Evolutionary conservation across 2,113 vertebrate species (phyloP), one percentile per base, ranked within the genome.

Genomic region (Podiceps cristatus): DNA sequence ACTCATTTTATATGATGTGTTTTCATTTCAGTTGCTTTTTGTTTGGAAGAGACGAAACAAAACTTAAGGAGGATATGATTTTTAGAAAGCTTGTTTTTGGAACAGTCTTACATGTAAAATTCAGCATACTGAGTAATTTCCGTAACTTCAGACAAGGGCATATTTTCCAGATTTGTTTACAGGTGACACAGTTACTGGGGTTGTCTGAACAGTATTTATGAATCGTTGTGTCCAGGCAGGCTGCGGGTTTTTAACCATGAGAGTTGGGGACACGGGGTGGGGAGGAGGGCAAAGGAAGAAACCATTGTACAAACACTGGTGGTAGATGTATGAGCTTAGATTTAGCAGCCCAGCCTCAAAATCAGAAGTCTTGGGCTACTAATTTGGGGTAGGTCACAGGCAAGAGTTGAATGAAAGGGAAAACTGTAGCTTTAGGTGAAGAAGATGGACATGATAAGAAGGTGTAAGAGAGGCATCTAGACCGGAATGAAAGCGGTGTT

Each of bases 1-100:
- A 5, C 27, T 76, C 2, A 7, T 64, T 79, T 74, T n/a, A 29
- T 11, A 8, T 0, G 0, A 5, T 50, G 7, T 5, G 4, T 55
- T 92, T 60, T 75, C 18, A 59, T 76, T 89, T 72, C 17, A 19
- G 28, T 52, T 86, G 42, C 3, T 67, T 7, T 66, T 50, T 53
- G 10, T 29, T 58, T 25, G 20, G 35, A 40, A 66, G 44, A 74
- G 47, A 24, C 45, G 8, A 66, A 90, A 40, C 12, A 29, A 63
- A 84, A 27, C 27, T 64, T 4, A 27, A 35, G 63, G 40, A 42
- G 9, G 58, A 22, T 33, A 11, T 5, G 13, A 25, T 22, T 53
- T 78, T 31, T 69, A 42, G 24, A 56, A 58, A 45, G 19, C 40
- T 90, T 44, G 27, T 3, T 53, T 88, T 44, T 91, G 50, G 17